Percentiles rank a stretch among this genome's conserved stretches.
Conservation (phyloP, 2,113 vertebrate species). For the Dromaius novaehollandiae region DNA sequence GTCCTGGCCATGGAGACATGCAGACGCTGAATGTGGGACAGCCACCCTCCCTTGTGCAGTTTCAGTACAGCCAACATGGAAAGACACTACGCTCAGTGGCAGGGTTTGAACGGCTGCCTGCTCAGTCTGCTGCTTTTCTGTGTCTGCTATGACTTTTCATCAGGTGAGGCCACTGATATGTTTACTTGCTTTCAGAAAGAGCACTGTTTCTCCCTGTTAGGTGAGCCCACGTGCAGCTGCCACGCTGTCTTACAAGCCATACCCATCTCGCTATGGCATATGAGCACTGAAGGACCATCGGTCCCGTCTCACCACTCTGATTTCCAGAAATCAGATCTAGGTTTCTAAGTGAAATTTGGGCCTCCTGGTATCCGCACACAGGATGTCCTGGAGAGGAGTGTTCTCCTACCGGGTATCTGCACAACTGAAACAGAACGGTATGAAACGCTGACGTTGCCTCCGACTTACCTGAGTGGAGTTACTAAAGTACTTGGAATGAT, state of each 20-base stretch:
- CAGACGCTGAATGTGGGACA: too few species aligned
- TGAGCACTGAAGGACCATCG: not conserved
- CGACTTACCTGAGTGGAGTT: not conserved
- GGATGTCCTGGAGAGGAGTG: not conserved
- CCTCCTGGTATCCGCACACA: not conserved
- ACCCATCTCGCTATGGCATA: not conserved
- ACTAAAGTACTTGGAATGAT: not conserved
- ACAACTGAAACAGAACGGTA: fast-evolving
- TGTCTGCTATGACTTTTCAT: too few species aligned
- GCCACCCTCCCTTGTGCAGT: too few species aligned
- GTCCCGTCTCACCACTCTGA: not conserved
- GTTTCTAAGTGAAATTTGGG: not conserved
- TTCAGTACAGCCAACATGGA: too few species aligned
- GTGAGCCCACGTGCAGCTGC: not conserved
- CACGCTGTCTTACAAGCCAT: fast-evolving
- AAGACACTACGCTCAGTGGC: too few species aligned
- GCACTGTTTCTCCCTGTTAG: not conserved
- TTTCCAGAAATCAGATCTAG: not conserved
- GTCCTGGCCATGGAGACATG: too few species aligned
- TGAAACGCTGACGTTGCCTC: not conserved
- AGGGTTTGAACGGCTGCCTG: too few species aligned
- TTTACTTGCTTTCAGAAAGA: too few species aligned
- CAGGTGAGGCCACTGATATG: too few species aligned
- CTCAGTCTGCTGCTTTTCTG: too few species aligned
- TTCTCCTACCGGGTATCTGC: not conserved